These are phyloP conservation scores for Entomyzon cyanotis DNA, from an alignment of 2,113 vertebrate genomes.

Conservation along the genomic window DNA sequence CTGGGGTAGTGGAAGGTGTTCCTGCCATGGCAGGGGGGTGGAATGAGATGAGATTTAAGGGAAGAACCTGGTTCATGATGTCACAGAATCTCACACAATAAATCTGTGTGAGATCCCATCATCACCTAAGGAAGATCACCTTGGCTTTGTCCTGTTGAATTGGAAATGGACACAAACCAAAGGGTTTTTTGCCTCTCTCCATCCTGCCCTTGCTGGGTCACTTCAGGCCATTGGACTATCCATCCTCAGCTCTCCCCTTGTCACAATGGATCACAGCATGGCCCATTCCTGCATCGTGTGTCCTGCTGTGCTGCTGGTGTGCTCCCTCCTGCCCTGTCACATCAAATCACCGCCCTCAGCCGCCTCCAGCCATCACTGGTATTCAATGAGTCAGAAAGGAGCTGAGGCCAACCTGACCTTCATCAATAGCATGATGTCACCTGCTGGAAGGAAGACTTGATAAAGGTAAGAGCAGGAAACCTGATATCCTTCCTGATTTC, in stretches of 20 bases:
- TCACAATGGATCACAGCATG: conserved; percentile 15
- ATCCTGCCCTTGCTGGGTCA: background rate
- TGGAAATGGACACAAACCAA: background rate
- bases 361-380: background rate
- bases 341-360: conserved; percentile 26
- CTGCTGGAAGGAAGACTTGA: background rate
- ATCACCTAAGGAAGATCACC: background rate
- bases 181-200: background rate
- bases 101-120: background rate
- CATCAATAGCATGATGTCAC: conserved; percentile 36
- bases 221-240: background rate
- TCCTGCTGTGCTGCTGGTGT: conserved; percentile 12
- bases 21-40: background rate
- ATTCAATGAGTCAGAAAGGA: conserved; percentile 47
- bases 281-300: background rate
- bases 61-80: background rate
- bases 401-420: conserved; percentile 26
- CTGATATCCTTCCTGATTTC: background rate
- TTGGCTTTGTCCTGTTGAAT: background rate
- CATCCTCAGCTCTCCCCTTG: background rate
- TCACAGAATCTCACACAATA: background rate
- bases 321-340: conserved; percentile 38
- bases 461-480: background rate
- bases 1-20: rapidly evolving
- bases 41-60: background rate